A percentile compares a stretch with the other conserved stretches of the same genome.
Evolutionary conservation across 2,797 vertebrate species (phyloP).

Genomic region (Odontamblyopus lacepedii): DNA sequence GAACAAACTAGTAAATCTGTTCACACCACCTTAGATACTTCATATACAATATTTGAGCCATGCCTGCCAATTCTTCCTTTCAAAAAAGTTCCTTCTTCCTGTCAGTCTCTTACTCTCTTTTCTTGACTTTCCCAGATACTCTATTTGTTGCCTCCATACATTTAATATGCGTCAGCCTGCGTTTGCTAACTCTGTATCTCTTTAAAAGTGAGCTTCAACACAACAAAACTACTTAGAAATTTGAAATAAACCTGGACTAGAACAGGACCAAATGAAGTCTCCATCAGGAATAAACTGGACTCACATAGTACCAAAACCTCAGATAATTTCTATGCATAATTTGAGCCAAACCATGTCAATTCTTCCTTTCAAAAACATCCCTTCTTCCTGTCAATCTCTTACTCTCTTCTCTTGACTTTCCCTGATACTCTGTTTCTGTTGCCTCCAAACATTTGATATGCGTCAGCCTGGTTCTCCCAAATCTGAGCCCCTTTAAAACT

Average conservation of each 20-base stretch:
- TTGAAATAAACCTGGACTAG: too few species aligned
- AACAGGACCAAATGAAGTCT: too few species aligned
- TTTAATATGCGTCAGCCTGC: constrained; percentile 17
- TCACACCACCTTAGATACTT: too few species aligned
- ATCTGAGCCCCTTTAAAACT: too few species aligned
- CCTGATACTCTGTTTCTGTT: neutral
- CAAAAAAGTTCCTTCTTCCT: neutral
- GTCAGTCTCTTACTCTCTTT: neutral
- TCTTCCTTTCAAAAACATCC: neutral
- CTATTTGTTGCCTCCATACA: constrained; percentile 17
- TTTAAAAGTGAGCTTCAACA: too few species aligned
- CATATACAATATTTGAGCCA: too few species aligned
- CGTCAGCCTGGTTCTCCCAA: neutral
- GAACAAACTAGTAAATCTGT: too few species aligned
- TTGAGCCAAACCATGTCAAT: neutral
- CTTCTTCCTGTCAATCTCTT: neutral
- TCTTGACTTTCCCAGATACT: neutral
- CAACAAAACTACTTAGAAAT: too few species aligned
- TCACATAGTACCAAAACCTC: too few species aligned
- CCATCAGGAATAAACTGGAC: too few species aligned
- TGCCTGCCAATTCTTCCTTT: neutral
- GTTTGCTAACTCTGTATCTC: neutral
- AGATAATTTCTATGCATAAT: too few species aligned
- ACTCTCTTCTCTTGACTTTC: too few species aligned
- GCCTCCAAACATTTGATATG: constrained; percentile 24